phyloP scores from a whole-genome alignment of 2,888 invertebrate genomes.

The Octonoba sinensis region DNA sequence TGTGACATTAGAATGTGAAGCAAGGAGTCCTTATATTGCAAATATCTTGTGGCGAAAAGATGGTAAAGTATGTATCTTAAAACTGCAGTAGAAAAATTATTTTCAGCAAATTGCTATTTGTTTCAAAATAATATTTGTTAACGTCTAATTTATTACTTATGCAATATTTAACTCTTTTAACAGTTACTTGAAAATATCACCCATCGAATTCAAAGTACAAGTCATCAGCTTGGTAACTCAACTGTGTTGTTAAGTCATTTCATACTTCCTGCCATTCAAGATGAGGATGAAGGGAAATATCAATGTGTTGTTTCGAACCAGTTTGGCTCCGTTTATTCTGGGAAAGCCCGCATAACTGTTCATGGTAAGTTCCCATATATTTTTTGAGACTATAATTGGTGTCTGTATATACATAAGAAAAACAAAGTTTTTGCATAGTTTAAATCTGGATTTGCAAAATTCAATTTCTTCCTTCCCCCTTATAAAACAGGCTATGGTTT shows the following conservation, averaged over 20 bases:
- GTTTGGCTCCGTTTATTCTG: constrained; percentile 90
- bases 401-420: too few relatives aligned
- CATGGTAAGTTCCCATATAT: constrained; percentile 76
- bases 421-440: too few relatives aligned
- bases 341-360: constrained; percentile 87
- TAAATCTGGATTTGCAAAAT: too few relatives aligned
- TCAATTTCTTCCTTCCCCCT: too few relatives aligned
- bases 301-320: constrained; percentile 92
- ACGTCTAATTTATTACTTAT: background rate
- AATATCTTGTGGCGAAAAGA: constrained; percentile 90
- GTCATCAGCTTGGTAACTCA: constrained; percentile 26
- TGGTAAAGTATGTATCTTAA: constrained; percentile 73
- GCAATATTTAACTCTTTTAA: background rate
- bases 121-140: background rate
- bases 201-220: constrained; percentile 30
- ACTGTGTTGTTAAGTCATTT: constrained; percentile 77
- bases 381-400: too few relatives aligned
- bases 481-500: too few relatives aligned
- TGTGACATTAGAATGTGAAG: constrained; percentile 84
- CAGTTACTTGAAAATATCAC: constrained; percentile 25
- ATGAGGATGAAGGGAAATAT: constrained; percentile 87
- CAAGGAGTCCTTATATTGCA: constrained; percentile 77
- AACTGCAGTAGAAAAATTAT: background rate
- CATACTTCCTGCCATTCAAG: constrained; percentile 81
- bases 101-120: too few relatives aligned